Conservation (phyloP, 2,888 invertebrate genomes). For the Serrognathus titanus region DNA sequence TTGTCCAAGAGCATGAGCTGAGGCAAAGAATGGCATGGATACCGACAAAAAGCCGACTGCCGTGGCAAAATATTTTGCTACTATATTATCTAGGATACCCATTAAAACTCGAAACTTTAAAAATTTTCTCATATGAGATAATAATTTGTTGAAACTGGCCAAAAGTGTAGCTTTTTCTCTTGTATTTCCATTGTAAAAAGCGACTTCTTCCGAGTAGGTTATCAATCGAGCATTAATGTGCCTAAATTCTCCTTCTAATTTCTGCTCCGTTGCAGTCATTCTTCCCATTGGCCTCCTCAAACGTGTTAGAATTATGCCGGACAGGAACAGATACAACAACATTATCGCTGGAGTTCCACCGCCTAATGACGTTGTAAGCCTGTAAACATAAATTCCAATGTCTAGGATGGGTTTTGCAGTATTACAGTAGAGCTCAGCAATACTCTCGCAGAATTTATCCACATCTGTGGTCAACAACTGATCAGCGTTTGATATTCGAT, state of each 20-base stretch:
- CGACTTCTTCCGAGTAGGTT: conserved; percentile 94
- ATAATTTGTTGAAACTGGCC: conserved; percentile 85
- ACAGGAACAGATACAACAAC: conserved; percentile 81
- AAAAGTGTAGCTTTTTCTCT: conserved; percentile 85
- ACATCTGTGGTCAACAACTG: conserved; percentile 94
- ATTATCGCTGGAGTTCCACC: conserved; percentile 86
- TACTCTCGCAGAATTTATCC: conserved; percentile 94
- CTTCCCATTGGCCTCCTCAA: conserved; percentile 81
- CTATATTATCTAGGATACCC: conserved; percentile 93
- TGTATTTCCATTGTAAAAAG: conserved; percentile 77
- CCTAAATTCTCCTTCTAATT: conserved; percentile 96
- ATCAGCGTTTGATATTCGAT: conserved; percentile 92
- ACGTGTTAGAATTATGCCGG: conserved; percentile 83
- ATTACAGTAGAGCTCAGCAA: conserved; percentile 94
- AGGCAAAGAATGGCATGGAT: conserved; percentile 87
- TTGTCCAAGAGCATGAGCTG: conserved; percentile 64
- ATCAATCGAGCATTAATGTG: conserved; percentile 94
- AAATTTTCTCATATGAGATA: conserved; percentile 79
- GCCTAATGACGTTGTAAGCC: conserved; percentile 68
- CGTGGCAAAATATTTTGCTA: conserved; percentile 96
- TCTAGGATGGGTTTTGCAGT: conserved; percentile 94
- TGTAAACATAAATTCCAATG: conserved; percentile 89
- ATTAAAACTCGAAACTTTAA: conserved; percentile 85
- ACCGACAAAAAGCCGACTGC: conserved; percentile 94
- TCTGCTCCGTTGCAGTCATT: conserved; percentile 92